A percentile compares a stretch with the other conserved stretches of the same genome.
phyloP scores from a whole-genome alignment of 1,140 invertebrate species.

The Drosophila novamexicana region DNA sequence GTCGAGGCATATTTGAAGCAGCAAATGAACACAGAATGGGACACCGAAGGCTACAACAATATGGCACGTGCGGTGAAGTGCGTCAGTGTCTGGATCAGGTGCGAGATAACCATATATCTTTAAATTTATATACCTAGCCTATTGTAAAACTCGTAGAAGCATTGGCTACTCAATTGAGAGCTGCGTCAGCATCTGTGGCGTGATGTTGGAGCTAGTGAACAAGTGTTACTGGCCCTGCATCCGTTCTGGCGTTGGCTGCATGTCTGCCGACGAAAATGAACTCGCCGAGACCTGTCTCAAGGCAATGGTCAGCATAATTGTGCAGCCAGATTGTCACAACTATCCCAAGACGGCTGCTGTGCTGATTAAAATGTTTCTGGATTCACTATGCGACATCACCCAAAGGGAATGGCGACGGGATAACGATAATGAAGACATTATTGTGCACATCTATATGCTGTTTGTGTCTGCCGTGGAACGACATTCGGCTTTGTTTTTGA shows the following conservation, averaged over 20 bases:
- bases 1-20: slow-evolving; percentile 66
- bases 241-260: slow-evolving; percentile 81
- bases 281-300: slow-evolving; percentile 88
- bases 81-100: slow-evolving; percentile 87
- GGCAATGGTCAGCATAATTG: slow-evolving; percentile 86
- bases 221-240: slow-evolving; percentile 83
- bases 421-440: slow-evolving; percentile 85
- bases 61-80: slow-evolving; percentile 86
- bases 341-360: slow-evolving; percentile 85
- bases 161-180: slow-evolving; percentile 85
- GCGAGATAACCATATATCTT: slow-evolving; percentile 41
- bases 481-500: slow-evolving; percentile 87
- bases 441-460: slow-evolving; percentile 87
- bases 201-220: slow-evolving; percentile 77
- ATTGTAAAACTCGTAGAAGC: slow-evolving; percentile 32
- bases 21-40: slow-evolving; percentile 68
- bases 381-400: slow-evolving; percentile 73
- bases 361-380: slow-evolving; percentile 85
- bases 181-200: slow-evolving; percentile 74
- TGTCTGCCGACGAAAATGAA: slow-evolving; percentile 85
- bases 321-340: slow-evolving; percentile 86
- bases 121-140: background rate
- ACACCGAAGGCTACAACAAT: slow-evolving; percentile 82
- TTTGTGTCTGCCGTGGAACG: slow-evolving; percentile 88
- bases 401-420: slow-evolving; percentile 82